Evolutionary conservation across 2,797 vertebrate species (phyloP).

Genomic region (Nasua narica): DNA sequence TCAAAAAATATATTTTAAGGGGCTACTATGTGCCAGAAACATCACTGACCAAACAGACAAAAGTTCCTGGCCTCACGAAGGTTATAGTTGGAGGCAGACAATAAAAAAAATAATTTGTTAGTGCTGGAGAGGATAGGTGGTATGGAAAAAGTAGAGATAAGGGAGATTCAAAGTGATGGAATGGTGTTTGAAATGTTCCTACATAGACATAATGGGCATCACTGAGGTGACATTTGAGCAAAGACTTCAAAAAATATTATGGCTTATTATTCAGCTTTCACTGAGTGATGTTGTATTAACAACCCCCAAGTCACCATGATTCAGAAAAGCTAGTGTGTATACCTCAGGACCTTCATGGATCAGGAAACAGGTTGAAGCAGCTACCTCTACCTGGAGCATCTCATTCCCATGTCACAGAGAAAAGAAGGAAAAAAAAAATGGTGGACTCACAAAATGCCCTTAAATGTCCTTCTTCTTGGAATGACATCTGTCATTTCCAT

Average conservation of each 20-base stretch:
- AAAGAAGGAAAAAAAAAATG: background rate
- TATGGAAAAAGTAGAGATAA: background rate
- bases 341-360: background rate
- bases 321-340: background rate
- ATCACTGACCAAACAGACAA: background rate
- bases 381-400: background rate
- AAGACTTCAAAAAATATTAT: background rate
- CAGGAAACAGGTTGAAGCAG: background rate
- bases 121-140: background rate
- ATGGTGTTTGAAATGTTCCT: background rate
- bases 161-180: background rate
- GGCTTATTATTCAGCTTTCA: background rate
- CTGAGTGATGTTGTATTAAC: background rate
- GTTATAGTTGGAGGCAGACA: background rate
- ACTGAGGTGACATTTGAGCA: background rate
- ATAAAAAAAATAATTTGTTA: background rate
- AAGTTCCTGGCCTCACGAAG: background rate
- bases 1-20: background rate
- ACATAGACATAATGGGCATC: background rate
- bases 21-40: background rate
- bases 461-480: background rate
- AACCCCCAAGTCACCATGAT: background rate
- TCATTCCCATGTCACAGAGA: background rate
- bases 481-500: background rate
- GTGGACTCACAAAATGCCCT: background rate